A percentile compares a stretch with the other conserved stretches of the same genome.
phyloP scores from a whole-genome alignment of 2,797 vertebrate species.

The Sebastes vulpes region DNA sequence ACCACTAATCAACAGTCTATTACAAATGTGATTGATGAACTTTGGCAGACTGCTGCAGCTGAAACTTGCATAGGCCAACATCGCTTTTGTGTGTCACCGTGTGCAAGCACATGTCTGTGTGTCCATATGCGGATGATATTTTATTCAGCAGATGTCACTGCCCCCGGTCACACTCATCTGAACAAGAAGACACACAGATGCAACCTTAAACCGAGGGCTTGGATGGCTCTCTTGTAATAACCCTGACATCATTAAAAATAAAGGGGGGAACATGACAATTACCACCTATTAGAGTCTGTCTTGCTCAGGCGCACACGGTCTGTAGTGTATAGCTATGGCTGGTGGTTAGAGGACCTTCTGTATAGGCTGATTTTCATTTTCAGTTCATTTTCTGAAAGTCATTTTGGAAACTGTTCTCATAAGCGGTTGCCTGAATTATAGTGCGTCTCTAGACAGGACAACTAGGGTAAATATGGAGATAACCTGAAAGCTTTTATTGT shows the following conservation, averaged over 20 bases:
- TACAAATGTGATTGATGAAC: slow-evolving; percentile 58
- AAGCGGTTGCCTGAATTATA: not conserved
- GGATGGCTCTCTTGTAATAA: slow-evolving; percentile 81
- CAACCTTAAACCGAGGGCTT: slow-evolving; percentile 71
- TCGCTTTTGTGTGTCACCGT: slow-evolving; percentile 5
- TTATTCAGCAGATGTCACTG: slow-evolving; percentile 81
- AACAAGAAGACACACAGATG: slow-evolving; percentile 71
- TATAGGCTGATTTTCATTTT: not conserved
- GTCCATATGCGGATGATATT: slow-evolving; percentile 71
- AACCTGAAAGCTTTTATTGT: slow-evolving; percentile 39
- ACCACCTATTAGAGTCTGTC: slow-evolving; percentile 80
- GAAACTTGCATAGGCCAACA: not conserved
- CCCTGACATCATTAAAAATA: slow-evolving; percentile 84
- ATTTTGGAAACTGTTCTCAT: not conserved
- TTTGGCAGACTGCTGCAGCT: slow-evolving; percentile 38
- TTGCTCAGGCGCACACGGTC: slow-evolving; percentile 30
- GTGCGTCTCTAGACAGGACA: not conserved
- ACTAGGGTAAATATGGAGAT: not conserved
- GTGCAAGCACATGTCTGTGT: slow-evolving; percentile 10
- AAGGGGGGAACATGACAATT: slow-evolving; percentile 80
- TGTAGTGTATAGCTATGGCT: slow-evolving; percentile 3
- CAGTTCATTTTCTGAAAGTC: not conserved
- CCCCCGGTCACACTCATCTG: slow-evolving; percentile 76
- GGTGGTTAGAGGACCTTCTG: not conserved
- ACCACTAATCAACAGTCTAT: slow-evolving; percentile 60